These are phyloP conservation scores for Sparidentex hasta DNA, from an alignment of 2,797 vertebrate genomes.

Conservation along the genomic window DNA sequence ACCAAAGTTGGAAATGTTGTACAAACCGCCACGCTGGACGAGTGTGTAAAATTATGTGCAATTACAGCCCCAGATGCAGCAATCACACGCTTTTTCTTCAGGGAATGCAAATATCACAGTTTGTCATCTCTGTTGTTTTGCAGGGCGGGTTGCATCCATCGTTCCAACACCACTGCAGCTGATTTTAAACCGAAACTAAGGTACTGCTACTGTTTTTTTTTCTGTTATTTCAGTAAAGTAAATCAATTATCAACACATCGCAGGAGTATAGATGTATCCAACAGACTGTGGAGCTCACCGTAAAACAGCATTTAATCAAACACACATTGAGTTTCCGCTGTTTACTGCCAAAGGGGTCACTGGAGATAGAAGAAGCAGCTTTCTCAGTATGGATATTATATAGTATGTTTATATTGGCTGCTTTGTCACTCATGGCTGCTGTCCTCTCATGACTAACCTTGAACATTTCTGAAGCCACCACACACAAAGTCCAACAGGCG, in stretches of 20 bases:
- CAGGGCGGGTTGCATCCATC: slow-evolving; percentile 82
- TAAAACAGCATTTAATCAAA: background rate
- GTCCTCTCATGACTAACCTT: background rate
- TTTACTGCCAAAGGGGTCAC: too few species aligned
- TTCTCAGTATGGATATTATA: background rate
- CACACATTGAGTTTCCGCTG: too few species aligned
- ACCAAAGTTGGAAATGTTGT: too few species aligned
- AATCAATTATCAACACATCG: background rate
- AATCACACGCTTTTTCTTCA: too few species aligned
- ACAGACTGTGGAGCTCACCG: background rate
- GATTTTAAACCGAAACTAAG: slow-evolving; percentile 77
- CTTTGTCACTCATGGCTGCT: background rate
- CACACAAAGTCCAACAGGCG: background rate
- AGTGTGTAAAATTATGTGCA: too few species aligned
- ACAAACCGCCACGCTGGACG: too few species aligned
- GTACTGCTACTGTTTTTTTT: slow-evolving; percentile 41
- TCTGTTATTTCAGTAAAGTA: background rate
- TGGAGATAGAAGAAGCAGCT: too few species aligned
- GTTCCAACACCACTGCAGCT: slow-evolving; percentile 79
- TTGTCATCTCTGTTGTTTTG: slow-evolving; percentile 28
- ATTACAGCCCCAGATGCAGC: too few species aligned
- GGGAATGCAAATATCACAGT: background rate
- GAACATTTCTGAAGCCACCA: background rate
- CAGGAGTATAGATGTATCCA: background rate
- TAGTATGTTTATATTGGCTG: too few species aligned